Percentiles rank a stretch among this genome's conserved stretches.
Conservation (phyloP, 2,888 invertebrate species). For the Drosophila peninsularis region DNA sequence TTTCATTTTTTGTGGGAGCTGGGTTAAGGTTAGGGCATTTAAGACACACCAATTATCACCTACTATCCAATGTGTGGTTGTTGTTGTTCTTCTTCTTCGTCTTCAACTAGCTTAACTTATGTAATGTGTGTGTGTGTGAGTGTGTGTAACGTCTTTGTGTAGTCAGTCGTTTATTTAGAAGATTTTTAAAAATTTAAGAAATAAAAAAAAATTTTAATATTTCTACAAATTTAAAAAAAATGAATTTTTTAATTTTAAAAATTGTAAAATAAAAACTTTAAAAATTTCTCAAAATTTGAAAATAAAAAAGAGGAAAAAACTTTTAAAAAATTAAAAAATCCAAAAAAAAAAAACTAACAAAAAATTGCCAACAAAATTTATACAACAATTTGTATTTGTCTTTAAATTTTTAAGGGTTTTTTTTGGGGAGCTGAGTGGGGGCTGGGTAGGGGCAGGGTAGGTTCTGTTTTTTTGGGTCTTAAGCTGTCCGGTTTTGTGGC, state of each 20-base stretch:
- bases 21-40: constrained; percentile 44
- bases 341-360: not conserved
- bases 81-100: constrained; percentile 51
- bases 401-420: constrained; percentile 13
- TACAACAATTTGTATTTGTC: constrained; percentile 48
- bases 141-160: constrained; percentile 61
- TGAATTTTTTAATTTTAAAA: too few relatives aligned
- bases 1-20: constrained; percentile 4
- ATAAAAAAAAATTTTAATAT: too few relatives aligned
- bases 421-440: not conserved
- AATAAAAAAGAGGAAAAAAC: too few relatives aligned
- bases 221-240: too few relatives aligned
- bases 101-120: constrained; percentile 67
- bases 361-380: constrained; percentile 26
- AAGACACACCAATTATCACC: constrained; percentile 79
- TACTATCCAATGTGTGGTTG: constrained; percentile 72
- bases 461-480: not conserved
- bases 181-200: not conserved
- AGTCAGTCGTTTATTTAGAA: constrained; percentile 60
- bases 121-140: constrained; percentile 32
- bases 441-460: not conserved
- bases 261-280: too few relatives aligned
- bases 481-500: constrained; percentile 61
- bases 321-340: too few relatives aligned
- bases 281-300: too few relatives aligned